phyloP scores from a whole-genome alignment of 1,140 invertebrate species.

The Hypsibius dujardini region DNA sequence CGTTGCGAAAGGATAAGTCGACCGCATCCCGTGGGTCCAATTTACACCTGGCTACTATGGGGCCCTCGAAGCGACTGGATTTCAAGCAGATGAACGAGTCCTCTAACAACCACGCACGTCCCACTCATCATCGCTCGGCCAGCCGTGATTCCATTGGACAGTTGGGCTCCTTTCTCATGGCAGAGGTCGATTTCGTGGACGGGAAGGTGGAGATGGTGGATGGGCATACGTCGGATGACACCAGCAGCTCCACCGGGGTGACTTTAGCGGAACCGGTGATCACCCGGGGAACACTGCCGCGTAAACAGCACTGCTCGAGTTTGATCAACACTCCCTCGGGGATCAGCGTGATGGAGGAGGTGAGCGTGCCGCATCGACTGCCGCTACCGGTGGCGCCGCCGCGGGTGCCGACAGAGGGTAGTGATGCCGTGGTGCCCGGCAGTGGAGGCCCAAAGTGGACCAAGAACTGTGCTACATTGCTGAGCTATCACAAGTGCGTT shows the following conservation, averaged over 20 bases:
- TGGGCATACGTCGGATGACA: background rate
- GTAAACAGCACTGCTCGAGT: background rate
- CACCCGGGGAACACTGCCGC: background rate
- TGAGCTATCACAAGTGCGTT: slow-evolving; percentile 9
- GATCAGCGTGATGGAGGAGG: slow-evolving; percentile 9
- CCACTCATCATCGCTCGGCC: background rate
- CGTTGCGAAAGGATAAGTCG: no score
- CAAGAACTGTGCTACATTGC: background rate
- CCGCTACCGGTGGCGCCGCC: background rate
- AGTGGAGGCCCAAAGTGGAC: background rate
- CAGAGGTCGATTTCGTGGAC: background rate
- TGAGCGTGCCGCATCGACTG: slow-evolving; percentile 11
- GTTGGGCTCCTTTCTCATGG: background rate
- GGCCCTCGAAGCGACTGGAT: background rate
- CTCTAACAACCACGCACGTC: background rate
- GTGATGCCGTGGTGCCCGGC: background rate
- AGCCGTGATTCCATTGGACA: slow-evolving; percentile 10
- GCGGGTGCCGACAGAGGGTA: background rate
- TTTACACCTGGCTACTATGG: no score
- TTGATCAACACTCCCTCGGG: slow-evolving; percentile 16
- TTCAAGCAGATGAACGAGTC: background rate
- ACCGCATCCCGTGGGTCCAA: no score
- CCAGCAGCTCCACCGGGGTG: background rate
- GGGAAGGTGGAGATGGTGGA: background rate
- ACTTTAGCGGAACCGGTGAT: background rate